Evolutionary conservation across 1,140 invertebrate species (phyloP), one percentile per base, ranked within the genome.

Genomic region (Lycorma delicatula): DNA sequence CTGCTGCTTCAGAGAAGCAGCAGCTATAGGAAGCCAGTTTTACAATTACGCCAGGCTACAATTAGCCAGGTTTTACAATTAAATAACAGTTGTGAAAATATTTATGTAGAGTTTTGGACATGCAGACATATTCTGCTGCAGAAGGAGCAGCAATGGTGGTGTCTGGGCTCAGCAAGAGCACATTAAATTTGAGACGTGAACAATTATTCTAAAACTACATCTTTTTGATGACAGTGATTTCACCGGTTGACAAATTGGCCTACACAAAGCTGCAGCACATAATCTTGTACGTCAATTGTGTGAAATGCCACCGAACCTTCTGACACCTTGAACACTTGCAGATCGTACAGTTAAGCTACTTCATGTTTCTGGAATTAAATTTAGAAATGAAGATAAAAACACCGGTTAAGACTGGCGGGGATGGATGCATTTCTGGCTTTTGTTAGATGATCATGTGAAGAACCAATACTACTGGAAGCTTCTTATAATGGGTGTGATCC

Each of bases 51-150:
- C n/a, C n/a, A n/a, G n/a, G n/a, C n/a, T n/a, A n/a, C n/a, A n/a
- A n/a, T n/a, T n/a, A n/a, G 79, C 47, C 74, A 71, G 60, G 72
- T 75, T 16, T 63, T 87, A 50, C 70, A 79, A 56, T 69, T 74
- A 3, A 69, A 74, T 12, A 81, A 82, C 13, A n/a, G n/a, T n/a
- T 77, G 87, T 0, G 79, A 77, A 60, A 71, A 81, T 29, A 82
- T 91, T 46, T 70, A 73, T 6, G 70, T 91, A 1, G 88, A 75
- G 77, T 41, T 81, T 87, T 64, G 81, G 78, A 1, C 79, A 87
- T 71, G 77, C 85, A 1, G 83, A 87, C 70, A n/a, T n/a, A n/a
- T n/a, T 81, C 84, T 25, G 80, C 85, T 4, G 87, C 87, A 2
- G 88, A 91, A 72, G 87, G 86, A 3, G 78, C 80, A 31, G 64